A percentile compares a stretch with the other conserved stretches of the same genome.
These are phyloP conservation scores for Aspidiotus destructor DNA, from an alignment of 2,888 invertebrate species.

Conservation along the genomic window DNA sequence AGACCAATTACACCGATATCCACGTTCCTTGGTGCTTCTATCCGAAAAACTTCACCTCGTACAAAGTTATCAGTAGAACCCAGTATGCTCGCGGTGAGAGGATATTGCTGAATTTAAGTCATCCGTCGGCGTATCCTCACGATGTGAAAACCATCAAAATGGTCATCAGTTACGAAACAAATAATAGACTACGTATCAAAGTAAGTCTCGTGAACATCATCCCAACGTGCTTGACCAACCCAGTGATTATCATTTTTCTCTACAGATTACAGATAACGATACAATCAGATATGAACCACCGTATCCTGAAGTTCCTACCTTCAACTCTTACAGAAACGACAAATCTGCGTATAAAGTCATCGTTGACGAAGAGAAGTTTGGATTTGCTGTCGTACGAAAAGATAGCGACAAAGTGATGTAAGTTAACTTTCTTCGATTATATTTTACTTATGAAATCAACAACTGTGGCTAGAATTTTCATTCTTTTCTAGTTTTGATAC, in stretches of 20 bases:
- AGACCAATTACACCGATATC: slow-evolving; percentile 18
- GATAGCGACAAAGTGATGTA: slow-evolving; percentile 33
- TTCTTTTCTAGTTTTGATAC: slow-evolving; percentile 53
- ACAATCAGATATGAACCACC: slow-evolving; percentile 56
- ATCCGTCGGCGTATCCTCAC: slow-evolving; percentile 54
- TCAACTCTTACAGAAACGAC: slow-evolving; percentile 45
- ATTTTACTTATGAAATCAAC: background rate
- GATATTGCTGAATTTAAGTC: slow-evolving; percentile 49
- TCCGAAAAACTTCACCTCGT: slow-evolving; percentile 56
- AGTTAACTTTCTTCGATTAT: background rate
- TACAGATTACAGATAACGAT: slow-evolving; percentile 46
- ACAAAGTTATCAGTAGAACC: slow-evolving; percentile 53
- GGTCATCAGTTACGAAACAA: slow-evolving; percentile 53
- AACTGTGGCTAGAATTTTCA: slow-evolving; percentile 35
- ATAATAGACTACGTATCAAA: slow-evolving; percentile 56
- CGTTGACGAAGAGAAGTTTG: slow-evolving; percentile 49
- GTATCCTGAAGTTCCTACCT: slow-evolving; percentile 52
- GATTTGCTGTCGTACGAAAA: slow-evolving; percentile 50
- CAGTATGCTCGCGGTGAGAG: slow-evolving; percentile 51
- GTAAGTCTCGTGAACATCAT: slow-evolving; percentile 42
- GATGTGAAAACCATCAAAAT: slow-evolving; percentile 54
- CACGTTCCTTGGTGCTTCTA: slow-evolving; percentile 64
- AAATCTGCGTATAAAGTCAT: slow-evolving; percentile 48
- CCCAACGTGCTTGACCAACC: background rate
- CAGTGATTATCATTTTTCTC: slow-evolving; percentile 38